Base-by-base conservation (phyloP, 1,140 invertebrate species). In the Platyscapa corneri region DNA sequence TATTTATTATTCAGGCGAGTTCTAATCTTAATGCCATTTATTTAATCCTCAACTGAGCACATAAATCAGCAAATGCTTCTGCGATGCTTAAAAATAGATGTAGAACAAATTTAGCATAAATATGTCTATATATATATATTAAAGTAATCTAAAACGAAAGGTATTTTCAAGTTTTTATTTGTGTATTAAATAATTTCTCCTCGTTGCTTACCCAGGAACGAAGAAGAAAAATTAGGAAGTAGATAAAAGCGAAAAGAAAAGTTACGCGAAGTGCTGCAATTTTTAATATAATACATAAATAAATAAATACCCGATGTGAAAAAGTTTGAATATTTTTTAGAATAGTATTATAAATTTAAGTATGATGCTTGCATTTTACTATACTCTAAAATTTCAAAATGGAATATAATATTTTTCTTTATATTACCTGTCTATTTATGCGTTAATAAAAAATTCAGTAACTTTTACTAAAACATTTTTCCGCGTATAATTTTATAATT, bases 401-500 rank as follows among this genome's bases (percentile, higher is more conserved):
- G 39, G n/a, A 42, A 37, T 39, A 42, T 10, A 32, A 7, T 32
- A 42, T 5, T 27, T 74, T 18, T 74, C 70, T 12, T 42, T 14
- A 23, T 23, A 27, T 74, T n/a, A 18, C 7, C 23, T 14, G 5
- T 74, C 37, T n/a, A 14, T 27, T 42, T 42, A 32, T 18, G 20
- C 23, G 0, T n/a, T 74, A 74, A 74, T 74, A 42, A 42, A 74
- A 74, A n/a, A 18, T n/a, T 10, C 27, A 8, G 23, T 27, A 74
- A n/a, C 37, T 42, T 74, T 74, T 74, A 74, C 56, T 56, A 53
- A 34, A 77, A 77, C n/a, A 56, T 27, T 77, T 53, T 77, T n/a
- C 32, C 39, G 8, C 77, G 30, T 42, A 42, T 42, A 42, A 23
- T 12, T 12, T 12, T 5, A 46, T 7, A 46, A 53, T 42, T 39